These are phyloP conservation scores for Euplagia quadripunctaria DNA, from an alignment of 2,888 invertebrate species.

Conservation along the genomic window DNA sequence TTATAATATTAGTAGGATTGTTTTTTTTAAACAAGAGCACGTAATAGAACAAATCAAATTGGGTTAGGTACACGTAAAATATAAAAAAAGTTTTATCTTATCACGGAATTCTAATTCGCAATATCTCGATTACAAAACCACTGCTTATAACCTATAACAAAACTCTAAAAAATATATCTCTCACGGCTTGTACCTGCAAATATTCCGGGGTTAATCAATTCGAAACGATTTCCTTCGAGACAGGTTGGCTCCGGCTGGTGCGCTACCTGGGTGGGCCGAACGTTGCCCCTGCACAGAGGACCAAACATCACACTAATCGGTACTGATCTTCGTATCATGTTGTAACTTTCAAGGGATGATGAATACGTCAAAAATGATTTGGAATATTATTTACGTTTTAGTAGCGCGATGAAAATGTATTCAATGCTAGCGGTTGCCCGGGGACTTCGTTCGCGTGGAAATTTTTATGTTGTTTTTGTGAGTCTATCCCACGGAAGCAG, in stretches of 20 bases:
- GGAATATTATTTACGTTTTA: slow-evolving; percentile 1
- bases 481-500: no score
- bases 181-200: slow-evolving; percentile 41
- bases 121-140: background rate
- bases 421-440: background rate
- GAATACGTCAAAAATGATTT: slow-evolving; percentile 47
- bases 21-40: no score
- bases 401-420: background rate
- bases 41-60: no score
- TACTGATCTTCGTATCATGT: slow-evolving; percentile 54
- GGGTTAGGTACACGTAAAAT: no score
- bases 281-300: slow-evolving; percentile 8
- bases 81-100: no score
- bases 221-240: slow-evolving; percentile 47
- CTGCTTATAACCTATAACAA: background rate
- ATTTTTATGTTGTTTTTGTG: no score
- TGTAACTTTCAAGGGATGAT: slow-evolving; percentile 38
- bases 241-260: slow-evolving; percentile 44
- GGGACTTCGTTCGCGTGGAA: no score
- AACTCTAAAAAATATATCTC: background rate
- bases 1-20: no score
- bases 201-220: slow-evolving; percentile 42
- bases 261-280: slow-evolving; percentile 71
- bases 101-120: no score
- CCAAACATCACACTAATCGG: slow-evolving; percentile 47